Evolutionary conservation across 2,888 invertebrate genomes (phyloP).

Genomic region (Hirudinaria manillensis): DNA sequence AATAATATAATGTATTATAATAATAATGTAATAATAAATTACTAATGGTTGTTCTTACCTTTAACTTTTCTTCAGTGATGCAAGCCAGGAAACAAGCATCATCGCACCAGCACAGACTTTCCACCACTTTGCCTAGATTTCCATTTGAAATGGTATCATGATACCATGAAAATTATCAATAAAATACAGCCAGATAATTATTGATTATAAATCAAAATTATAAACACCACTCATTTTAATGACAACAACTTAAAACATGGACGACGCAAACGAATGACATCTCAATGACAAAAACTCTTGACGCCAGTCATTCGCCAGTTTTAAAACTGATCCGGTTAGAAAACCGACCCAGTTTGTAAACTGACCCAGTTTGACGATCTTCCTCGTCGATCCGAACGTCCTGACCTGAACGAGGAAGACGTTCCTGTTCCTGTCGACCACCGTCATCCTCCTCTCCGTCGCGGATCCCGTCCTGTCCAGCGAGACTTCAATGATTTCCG

Average conservation of each 20-base stretch:
- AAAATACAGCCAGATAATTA: neutral
- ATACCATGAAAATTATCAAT: neutral
- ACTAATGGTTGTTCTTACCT: neutral
- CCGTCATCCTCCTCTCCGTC: constrained; percentile 73
- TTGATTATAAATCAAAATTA: neutral
- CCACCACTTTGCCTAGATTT: constrained; percentile 62
- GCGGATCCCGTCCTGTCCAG: constrained; percentile 77
- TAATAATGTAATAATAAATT: too few relatives aligned
- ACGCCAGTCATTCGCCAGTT: too few relatives aligned
- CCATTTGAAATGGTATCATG: constrained; percentile 19
- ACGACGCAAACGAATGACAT: neutral
- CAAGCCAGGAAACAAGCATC: constrained; percentile 73
- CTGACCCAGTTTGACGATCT: constrained; percentile 69
- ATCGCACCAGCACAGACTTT: constrained; percentile 67
- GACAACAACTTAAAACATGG: neutral
- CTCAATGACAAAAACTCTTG: too few relatives aligned
- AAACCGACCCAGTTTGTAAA: constrained; percentile 61
- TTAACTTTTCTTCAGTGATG: constrained; percentile 66
- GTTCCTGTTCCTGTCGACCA: constrained; percentile 83
- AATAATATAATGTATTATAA: too few relatives aligned
- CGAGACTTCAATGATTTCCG: constrained; percentile 73
- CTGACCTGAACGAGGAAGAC: constrained; percentile 68
- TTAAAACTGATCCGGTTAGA: constrained; percentile 72
- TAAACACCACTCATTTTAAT: neutral
- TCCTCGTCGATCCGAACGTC: constrained; percentile 62